Conservation (phyloP, 2,797 vertebrate species). For the Siniperca obscura region DNA sequence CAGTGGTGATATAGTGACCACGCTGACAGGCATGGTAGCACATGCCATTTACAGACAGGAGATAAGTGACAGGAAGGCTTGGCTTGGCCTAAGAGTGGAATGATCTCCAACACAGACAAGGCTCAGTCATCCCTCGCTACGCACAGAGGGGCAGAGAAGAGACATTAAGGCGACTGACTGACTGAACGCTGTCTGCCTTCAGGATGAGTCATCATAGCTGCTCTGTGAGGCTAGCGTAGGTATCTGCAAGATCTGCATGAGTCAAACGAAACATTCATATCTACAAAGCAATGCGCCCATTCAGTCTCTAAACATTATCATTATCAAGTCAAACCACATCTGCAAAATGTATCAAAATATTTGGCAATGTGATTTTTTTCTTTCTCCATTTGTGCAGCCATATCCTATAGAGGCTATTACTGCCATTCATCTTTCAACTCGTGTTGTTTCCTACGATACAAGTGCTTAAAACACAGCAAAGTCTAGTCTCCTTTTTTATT, state of each 20-base stretch:
- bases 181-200: constrained; percentile 80
- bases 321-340: constrained; percentile 36
- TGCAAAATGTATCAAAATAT: constrained; percentile 62
- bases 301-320: not conserved
- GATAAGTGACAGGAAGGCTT: constrained; percentile 48
- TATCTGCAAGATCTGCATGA: constrained; percentile 50
- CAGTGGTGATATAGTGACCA: constrained; percentile 11
- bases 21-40: constrained; percentile 31
- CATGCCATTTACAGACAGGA: constrained; percentile 37
- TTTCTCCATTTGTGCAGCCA: constrained; percentile 6
- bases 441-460: constrained; percentile 2
- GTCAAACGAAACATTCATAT: constrained; percentile 36
- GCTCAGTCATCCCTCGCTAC: constrained; percentile 79
- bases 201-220: constrained; percentile 80
- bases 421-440: constrained; percentile 5
- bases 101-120: constrained; percentile 79
- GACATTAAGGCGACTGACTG: constrained; percentile 82
- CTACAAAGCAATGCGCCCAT: constrained; percentile 38
- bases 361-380: constrained; percentile 51
- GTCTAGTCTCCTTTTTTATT: constrained; percentile 17
- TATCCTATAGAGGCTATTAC: constrained; percentile 4
- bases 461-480: constrained; percentile 30
- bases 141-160: constrained; percentile 78
- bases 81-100: constrained; percentile 58
- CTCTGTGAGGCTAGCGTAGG: constrained; percentile 58